A percentile compares a stretch with the other conserved stretches of the same genome.
Conservation (phyloP, 2,113 vertebrate species). For the Marmota monax region DNA sequence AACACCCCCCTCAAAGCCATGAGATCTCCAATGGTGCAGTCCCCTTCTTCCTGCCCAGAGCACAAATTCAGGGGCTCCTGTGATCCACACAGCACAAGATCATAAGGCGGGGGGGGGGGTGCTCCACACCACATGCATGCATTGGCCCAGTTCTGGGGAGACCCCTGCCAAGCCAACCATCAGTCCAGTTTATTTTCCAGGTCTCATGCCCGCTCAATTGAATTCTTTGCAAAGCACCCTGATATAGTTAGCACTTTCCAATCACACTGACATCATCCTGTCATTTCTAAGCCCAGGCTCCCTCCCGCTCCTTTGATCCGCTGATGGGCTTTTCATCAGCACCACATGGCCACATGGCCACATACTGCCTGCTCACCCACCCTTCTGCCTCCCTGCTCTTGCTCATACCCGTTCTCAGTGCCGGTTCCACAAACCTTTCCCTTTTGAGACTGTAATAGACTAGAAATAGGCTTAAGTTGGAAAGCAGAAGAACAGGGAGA, state of each 20-base stretch:
- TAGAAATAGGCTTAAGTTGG: not conserved
- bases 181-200: not conserved
- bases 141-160: not conserved
- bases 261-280: slow-evolving; percentile 35
- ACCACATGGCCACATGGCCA: fast-evolving
- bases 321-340: slow-evolving; percentile 43
- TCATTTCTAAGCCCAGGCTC: not conserved
- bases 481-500: not conserved
- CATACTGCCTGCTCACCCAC: not conserved
- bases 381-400: not conserved
- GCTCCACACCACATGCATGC: not conserved
- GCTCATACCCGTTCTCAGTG: not conserved
- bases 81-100: not conserved
- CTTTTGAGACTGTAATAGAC: not conserved
- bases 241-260: not conserved
- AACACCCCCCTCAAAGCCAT: not conserved
- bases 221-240: not conserved
- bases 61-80: not conserved
- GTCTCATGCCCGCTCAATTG: not conserved
- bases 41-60: not conserved
- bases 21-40: not conserved
- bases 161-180: not conserved
- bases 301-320: not conserved
- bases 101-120: no score
- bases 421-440: not conserved